Evolutionary conservation across 2,113 vertebrate genomes (phyloP).

Genomic region (Columbina picui): DNA sequence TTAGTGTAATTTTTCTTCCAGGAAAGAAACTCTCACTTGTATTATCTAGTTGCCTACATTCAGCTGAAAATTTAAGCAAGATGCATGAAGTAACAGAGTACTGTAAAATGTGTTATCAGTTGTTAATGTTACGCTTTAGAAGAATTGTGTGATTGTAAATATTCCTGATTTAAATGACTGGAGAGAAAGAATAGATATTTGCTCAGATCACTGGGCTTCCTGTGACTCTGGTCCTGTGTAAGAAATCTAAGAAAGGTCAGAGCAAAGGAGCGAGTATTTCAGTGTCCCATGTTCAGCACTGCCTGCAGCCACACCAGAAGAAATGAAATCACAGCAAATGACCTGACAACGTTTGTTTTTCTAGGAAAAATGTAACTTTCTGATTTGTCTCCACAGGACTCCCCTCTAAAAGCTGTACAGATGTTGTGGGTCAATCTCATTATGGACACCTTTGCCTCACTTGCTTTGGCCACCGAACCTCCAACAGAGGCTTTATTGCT

Average conservation of each 20-base stretch:
- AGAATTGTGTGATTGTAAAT: background rate
- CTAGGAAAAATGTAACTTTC: background rate
- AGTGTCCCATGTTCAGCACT: background rate
- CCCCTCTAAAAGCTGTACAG: conserved; percentile 95
- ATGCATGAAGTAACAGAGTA: rapidly evolving
- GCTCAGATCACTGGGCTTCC: background rate
- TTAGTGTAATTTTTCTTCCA: background rate
- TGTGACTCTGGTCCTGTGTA: background rate
- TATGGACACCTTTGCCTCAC: conserved; percentile 96
- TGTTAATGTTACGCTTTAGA: no score
- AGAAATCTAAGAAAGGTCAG: background rate
- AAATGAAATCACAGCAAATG: background rate
- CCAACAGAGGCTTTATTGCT: conserved; percentile 90
- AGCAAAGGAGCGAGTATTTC: background rate
- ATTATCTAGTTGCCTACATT: background rate
- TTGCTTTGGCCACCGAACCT: conserved; percentile 93
- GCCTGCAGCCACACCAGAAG: background rate
- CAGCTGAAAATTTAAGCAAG: background rate
- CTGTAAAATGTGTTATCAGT: background rate
- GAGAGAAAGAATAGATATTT: background rate
- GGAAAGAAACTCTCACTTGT: background rate
- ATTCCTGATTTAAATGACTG: background rate
- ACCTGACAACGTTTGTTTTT: background rate
- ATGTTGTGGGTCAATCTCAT: conserved; percentile 98
- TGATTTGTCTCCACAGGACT: conserved; percentile 79